These are phyloP conservation scores for Hipparchia sbordonii DNA, from an alignment of 2,888 invertebrate species.

Conservation along the genomic window DNA sequence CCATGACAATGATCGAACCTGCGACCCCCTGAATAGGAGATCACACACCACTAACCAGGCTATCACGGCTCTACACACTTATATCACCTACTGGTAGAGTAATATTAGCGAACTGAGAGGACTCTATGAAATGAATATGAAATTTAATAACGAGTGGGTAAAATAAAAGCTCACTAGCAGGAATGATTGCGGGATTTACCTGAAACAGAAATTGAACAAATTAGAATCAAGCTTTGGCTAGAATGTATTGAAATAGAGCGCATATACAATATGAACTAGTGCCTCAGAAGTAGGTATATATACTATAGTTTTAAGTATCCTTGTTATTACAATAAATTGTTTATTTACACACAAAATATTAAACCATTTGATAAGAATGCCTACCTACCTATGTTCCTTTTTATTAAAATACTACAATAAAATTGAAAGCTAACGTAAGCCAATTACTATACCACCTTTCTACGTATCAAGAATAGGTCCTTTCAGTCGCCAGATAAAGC, in stretches of 20 bases:
- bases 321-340: too few species aligned
- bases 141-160: constrained; percentile 10
- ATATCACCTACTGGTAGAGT: neutral
- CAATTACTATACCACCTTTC: too few species aligned
- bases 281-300: neutral
- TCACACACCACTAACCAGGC: too few species aligned
- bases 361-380: too few species aligned
- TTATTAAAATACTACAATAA: too few species aligned
- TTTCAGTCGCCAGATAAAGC: too few species aligned
- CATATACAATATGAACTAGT: neutral
- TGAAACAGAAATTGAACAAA: constrained; percentile 15
- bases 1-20: neutral
- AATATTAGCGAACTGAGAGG: constrained; percentile 6
- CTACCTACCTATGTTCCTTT: too few species aligned
- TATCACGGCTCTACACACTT: neutral
- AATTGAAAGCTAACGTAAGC: too few species aligned
- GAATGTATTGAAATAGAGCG: neutral
- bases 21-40: too few species aligned
- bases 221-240: constrained; percentile 1
- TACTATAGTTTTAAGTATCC: too few species aligned
- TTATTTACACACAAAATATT: too few species aligned
- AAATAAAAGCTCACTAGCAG: constrained; percentile 8
- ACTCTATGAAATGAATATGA: constrained; percentile 12
- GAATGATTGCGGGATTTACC: constrained; percentile 5
- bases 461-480: too few species aligned